phyloP scores from a whole-genome alignment of 2,113 vertebrate genomes.

The Microtus oregoni region DNA sequence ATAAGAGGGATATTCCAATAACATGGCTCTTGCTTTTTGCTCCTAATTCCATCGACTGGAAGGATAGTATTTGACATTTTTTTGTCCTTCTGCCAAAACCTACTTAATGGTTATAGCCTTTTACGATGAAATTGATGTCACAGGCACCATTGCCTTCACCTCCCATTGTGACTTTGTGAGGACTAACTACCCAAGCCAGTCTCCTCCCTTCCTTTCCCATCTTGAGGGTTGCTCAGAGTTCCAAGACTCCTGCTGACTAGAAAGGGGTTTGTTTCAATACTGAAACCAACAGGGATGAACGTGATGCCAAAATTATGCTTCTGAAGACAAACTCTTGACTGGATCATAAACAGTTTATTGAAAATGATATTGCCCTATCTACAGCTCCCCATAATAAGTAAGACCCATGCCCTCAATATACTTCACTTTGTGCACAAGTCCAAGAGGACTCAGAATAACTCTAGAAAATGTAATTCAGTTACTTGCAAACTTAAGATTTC shows the following conservation, averaged over 20 bases:
- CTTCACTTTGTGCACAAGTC: neutral
- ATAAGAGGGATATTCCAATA: too few species aligned
- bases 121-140: neutral
- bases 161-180: neutral
- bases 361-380: neutral
- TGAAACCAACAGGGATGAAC: neutral
- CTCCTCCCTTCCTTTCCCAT: neutral
- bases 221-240: neutral
- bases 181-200: neutral
- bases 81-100: neutral
- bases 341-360: neutral
- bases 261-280: neutral
- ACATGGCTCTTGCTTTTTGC: too few species aligned
- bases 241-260: constrained; percentile 19
- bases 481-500: neutral
- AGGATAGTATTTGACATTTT: neutral
- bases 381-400: neutral
- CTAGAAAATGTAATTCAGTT: neutral
- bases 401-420: neutral
- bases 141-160: neutral
- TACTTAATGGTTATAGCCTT: neutral
- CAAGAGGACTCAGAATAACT: neutral
- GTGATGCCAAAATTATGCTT: neutral
- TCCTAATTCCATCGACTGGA: too few species aligned
- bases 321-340: neutral